phyloP scores from a whole-genome alignment of 2,797 vertebrate species.

The Carduelis carduelis region DNA sequence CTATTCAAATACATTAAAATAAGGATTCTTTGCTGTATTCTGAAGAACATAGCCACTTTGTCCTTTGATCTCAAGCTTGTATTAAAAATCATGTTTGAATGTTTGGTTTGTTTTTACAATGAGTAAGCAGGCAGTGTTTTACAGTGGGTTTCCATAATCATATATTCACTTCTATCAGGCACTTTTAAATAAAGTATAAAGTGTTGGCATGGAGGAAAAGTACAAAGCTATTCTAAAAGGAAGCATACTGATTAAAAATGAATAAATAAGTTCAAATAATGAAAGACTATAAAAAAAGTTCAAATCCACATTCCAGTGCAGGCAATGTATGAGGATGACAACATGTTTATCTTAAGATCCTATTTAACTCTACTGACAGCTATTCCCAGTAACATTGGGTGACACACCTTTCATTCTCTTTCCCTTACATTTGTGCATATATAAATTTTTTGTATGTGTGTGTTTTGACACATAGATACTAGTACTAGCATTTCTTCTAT shows the following conservation, averaged over 20 bases:
- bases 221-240: conserved; percentile 23
- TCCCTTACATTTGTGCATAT: neutral
- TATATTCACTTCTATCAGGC: conserved; percentile 17
- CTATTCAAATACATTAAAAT: conserved; percentile 23
- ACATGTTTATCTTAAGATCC: neutral
- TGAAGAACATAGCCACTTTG: neutral
- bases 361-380: neutral
- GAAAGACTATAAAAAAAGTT: neutral
- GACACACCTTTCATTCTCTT: neutral
- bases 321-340: neutral
- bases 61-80: conserved; percentile 39
- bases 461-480: neutral
- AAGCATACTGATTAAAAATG: conserved; percentile 36
- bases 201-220: neutral
- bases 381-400: neutral
- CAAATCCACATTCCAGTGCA: neutral
- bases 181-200: conserved; percentile 46
- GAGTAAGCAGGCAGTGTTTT: conserved; percentile 15
- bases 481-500: neutral
- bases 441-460: no score
- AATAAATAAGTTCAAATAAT: conserved; percentile 39
- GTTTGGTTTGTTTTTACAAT: conserved; percentile 39
- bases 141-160: conserved; percentile 2
- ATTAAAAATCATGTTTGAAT: conserved; percentile 33
- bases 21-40: conserved; percentile 2